Conservation (phyloP, 2,113 vertebrate species). For the Acrocephalus arundinaceus region DNA sequence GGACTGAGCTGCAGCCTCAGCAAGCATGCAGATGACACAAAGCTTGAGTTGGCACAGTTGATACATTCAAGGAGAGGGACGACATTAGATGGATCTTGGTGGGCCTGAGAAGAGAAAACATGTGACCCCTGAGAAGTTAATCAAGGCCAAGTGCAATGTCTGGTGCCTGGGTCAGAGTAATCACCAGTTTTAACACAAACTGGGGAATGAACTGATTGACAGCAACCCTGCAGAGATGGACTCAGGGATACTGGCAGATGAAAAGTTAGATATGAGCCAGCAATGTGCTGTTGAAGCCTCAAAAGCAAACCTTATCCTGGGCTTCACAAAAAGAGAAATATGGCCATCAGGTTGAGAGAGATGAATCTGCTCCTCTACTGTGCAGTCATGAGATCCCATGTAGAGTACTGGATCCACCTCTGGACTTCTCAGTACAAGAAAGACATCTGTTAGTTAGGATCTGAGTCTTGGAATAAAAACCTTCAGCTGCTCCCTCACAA, state of each 20-base stretch:
- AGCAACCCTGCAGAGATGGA: neutral
- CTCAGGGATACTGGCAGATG: neutral
- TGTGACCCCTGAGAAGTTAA: neutral
- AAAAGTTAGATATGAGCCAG: neutral
- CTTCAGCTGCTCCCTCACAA: accelerated
- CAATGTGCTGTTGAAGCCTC: accelerated
- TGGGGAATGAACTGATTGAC: neutral
- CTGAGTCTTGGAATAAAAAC: neutral
- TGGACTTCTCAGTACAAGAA: neutral
- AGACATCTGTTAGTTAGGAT: neutral
- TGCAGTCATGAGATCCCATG: neutral
- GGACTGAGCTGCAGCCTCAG: neutral
- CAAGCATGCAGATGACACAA: neutral
- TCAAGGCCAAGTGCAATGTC: neutral
- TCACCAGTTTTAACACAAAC: neutral
- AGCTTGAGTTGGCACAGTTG: neutral
- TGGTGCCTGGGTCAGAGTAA: neutral
- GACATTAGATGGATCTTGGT: neutral
- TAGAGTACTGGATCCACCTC: neutral
- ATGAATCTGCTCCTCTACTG: neutral
- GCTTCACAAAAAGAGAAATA: neutral
- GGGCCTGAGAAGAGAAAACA: neutral
- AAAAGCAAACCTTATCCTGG: neutral
- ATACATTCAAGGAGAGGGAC: neutral
- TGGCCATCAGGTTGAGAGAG: neutral